phyloP scores from a whole-genome alignment of 2,113 vertebrate species.

The Aptenodytes patagonicus region DNA sequence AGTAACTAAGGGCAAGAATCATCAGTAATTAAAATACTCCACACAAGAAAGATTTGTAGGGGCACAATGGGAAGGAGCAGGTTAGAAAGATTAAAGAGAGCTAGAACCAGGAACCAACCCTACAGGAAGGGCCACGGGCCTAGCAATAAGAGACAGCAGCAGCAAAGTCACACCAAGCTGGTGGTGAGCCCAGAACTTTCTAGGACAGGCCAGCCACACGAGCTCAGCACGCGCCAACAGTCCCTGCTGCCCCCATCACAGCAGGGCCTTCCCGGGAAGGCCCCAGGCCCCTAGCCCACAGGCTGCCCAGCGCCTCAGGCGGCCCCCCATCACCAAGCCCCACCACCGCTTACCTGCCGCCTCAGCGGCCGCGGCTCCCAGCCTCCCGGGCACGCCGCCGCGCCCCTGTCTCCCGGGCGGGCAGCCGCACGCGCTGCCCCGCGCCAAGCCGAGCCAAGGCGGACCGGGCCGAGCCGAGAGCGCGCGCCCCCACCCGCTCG shows the following conservation, averaged over 20 bases:
- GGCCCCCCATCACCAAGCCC: neutral
- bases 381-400: neutral
- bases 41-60: neutral
- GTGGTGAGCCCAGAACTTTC: neutral
- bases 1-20: neutral
- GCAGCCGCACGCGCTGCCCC: neutral
- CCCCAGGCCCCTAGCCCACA: neutral
- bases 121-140: neutral
- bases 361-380: neutral
- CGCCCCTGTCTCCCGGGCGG: neutral
- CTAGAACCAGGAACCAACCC: neutral
- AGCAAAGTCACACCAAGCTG: rapidly evolving
- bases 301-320: neutral
- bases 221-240: neutral
- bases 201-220: rapidly evolving
- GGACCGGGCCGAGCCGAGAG: no score
- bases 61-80: neutral
- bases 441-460: no score
- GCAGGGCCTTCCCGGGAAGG: neutral
- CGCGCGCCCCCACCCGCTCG: neutral
- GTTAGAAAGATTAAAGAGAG: no score
- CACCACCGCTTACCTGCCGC: neutral
- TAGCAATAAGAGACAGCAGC: no score
- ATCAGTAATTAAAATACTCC: neutral
- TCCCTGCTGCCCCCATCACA: neutral